These are phyloP conservation scores for Ethmia dodecea DNA, from an alignment of 2,888 invertebrate genomes.

Conservation along the genomic window DNA sequence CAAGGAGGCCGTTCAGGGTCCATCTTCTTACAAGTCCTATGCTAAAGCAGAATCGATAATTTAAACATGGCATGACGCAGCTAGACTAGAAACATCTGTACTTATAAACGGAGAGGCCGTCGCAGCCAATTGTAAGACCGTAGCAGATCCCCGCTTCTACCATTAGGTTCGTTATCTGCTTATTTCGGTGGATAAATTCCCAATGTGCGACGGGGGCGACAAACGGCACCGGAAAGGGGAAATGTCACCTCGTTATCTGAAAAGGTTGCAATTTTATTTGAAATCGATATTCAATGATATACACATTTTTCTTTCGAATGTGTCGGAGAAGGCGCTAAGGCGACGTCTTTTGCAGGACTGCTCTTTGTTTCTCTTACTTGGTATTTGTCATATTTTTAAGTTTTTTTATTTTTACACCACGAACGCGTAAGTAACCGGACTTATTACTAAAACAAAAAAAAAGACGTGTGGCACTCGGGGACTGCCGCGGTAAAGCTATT, in stretches of 20 bases:
- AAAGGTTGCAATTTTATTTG: conserved; percentile 78
- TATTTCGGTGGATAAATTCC: conserved; percentile 75
- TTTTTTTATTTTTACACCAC: too few species aligned
- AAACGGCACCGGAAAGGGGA: conserved; percentile 64
- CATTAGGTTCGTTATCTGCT: conserved; percentile 73
- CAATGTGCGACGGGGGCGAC: conserved; percentile 59
- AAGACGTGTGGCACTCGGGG: too few species aligned
- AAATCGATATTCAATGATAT: conserved; percentile 74
- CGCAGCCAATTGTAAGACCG: conserved; percentile 44
- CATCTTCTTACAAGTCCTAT: too few species aligned
- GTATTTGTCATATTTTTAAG: neutral
- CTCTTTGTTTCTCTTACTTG: neutral
- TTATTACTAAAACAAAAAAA: too few species aligned
- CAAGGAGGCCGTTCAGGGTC: too few species aligned
- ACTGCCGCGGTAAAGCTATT: too few species aligned
- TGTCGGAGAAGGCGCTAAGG: conserved; percentile 13
- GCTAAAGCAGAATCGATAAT: neutral
- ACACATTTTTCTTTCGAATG: conserved; percentile 44
- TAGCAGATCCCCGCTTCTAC: conserved; percentile 40
- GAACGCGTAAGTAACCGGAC: too few species aligned
- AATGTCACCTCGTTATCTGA: conserved; percentile 75
- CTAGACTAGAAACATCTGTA: conserved; percentile 19
- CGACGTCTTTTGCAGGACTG: conserved; percentile 16
- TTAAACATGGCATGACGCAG: too few species aligned
- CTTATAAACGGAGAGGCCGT: conserved; percentile 7